Evolutionary conservation across 2,113 vertebrate species (phyloP).

Genomic region (Astatoreochromis straeleni): DNA sequence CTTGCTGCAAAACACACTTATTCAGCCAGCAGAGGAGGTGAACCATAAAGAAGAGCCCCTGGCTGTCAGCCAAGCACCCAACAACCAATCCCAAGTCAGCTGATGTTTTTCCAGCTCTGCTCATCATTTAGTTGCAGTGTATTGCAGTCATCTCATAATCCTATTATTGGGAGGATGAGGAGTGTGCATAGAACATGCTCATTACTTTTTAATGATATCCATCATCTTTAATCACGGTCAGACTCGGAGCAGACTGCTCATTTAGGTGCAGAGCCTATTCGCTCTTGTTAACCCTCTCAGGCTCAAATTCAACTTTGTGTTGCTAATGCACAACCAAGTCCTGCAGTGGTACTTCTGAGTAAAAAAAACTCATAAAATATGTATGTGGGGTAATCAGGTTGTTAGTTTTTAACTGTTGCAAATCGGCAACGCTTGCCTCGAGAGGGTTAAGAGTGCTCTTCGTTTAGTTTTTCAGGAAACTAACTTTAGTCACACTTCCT

Average conservation of each 20-base stretch:
- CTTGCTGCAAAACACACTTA: neutral
- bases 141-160: neutral
- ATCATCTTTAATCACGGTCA: constrained; percentile 25
- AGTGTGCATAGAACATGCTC: neutral
- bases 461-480: neutral
- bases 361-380: neutral
- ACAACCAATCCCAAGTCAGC: constrained; percentile 18
- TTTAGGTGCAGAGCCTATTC: neutral
- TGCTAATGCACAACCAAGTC: neutral
- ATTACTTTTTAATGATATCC: constrained; percentile 31
- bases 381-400: neutral
- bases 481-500: neutral
- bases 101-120: constrained; percentile 28
- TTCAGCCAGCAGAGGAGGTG: constrained; percentile 29
- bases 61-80: neutral
- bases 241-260: neutral
- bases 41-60: constrained; percentile 7
- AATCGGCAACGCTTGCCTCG: neutral
- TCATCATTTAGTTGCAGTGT: neutral
- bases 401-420: neutral
- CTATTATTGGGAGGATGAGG: neutral
- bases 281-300: neutral
- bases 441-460: neutral
- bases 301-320: neutral
- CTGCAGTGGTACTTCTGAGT: neutral